phyloP scores from a whole-genome alignment of 2,888 invertebrate genomes.

The Cryptosula pallasiana region DNA sequence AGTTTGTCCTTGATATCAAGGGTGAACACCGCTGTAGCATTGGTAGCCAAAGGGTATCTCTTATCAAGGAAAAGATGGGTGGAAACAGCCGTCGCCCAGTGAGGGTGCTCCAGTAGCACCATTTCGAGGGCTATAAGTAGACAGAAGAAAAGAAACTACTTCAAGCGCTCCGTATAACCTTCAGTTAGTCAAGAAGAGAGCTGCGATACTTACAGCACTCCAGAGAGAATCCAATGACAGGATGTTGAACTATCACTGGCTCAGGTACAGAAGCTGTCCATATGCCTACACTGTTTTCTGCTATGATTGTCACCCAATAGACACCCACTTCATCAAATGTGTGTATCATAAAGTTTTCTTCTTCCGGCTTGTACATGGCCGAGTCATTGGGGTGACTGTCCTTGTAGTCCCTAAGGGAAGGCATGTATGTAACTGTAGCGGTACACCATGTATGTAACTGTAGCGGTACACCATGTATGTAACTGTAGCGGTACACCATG shows the following conservation, averaged over 20 bases:
- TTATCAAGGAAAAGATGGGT: not conserved
- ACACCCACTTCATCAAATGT: conserved; percentile 17
- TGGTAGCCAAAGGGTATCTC: conserved; percentile 13
- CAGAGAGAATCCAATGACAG: conserved; percentile 23
- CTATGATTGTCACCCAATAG: not conserved
- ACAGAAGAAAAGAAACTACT: not conserved
- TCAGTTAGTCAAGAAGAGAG: no score
- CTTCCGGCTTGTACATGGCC: not conserved
- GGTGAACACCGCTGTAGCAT: conserved; percentile 2
- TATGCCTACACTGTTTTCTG: conserved; percentile 17
- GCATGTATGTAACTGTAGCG: no score
- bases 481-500: no score
- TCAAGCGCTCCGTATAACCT: not conserved
- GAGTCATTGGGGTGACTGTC: not conserved
- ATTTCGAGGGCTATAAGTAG: not conserved
- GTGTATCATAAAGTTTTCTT: conserved; percentile 21
- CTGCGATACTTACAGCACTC: conserved; percentile 20
- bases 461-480: no score
- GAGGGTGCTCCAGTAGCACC: not conserved
- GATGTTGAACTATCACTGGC: conserved; percentile 23
- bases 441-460: no score
- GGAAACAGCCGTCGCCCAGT: not conserved
- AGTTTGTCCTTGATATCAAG: not conserved
- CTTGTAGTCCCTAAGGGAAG: conserved; percentile 11
- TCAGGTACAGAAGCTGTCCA: not conserved